Evolutionary conservation across 2,113 vertebrate genomes (phyloP).

Genomic region (Psettodes erumei): DNA sequence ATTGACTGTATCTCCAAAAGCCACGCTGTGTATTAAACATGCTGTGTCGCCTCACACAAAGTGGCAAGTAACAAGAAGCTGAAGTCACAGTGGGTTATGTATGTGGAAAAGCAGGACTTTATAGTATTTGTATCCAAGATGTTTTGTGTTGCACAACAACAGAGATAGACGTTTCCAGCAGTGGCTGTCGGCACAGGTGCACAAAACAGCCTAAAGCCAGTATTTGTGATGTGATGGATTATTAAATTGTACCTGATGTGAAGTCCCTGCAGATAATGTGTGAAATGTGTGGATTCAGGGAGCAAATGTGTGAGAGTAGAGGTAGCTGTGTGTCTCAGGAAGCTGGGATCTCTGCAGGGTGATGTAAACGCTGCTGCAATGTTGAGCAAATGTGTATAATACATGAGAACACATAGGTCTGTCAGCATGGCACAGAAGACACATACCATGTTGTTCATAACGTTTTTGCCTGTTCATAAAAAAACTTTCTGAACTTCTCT

Average conservation of each 20-base stretch:
- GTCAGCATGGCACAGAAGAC: background rate
- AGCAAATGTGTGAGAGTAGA: background rate
- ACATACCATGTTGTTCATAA: no score
- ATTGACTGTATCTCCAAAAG: background rate
- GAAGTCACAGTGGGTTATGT: background rate
- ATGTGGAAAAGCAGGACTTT: background rate
- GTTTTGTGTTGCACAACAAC: slow-evolving; percentile 8
- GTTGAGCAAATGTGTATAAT: background rate
- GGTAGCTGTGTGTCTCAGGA: background rate
- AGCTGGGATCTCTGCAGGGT: background rate
- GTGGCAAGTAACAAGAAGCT: background rate
- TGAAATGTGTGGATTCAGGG: slow-evolving; percentile 12
- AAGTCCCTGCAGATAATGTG: background rate
- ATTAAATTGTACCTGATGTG: background rate
- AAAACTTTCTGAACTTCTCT: no score
- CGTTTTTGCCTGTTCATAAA: no score
- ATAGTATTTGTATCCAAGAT: background rate
- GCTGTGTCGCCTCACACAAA: background rate
- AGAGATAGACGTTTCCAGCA: no score
- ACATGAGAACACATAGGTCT: background rate
- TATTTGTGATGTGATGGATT: slow-evolving; percentile 4
- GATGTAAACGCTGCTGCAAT: slow-evolving; percentile 17
- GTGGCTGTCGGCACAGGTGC: slow-evolving; percentile 2
- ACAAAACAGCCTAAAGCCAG: slow-evolving; percentile 2
- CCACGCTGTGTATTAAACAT: background rate